Base-by-base conservation (phyloP, 2,888 invertebrate species). In the Pristionchus mayeri region DNA sequence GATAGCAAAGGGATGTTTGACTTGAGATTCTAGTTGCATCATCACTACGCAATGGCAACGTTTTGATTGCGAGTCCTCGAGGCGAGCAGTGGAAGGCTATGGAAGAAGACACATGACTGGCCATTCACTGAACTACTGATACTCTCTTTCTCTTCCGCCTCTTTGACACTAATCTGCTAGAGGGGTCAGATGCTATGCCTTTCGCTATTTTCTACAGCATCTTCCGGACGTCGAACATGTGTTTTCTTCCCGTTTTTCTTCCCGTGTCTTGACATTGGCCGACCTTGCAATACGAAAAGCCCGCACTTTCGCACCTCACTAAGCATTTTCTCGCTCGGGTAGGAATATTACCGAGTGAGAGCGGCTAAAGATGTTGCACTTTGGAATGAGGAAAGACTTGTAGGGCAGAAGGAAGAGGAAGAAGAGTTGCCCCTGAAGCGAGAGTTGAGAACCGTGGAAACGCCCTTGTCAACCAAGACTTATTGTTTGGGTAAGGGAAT, bases 51-150 rank as follows among this genome's bases (percentile, higher is more conserved):
- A 57, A 6, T 24, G 3, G 30, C 30, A 63, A 6, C 30, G 63
- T 63, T 63, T 63, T 63, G 63, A 63, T 63, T 34, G 63, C 34
- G 63, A 34, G 57, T 13, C 7, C 9, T 27, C 13, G 63, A 63
- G 13, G 13, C 11, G 63, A 63, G 63, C 34, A 34, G 34, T 34
- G 18, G 30, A 63, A n/a, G 11, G 30, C 27, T 34, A 30, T 30
- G 30, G 21, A 63, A 63, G 34, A 63, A 63, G 63, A 63, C 63
- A 63, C 30, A 63, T 63, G 63, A 63, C 63, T 34, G n/a, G 63
- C 30, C 63, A 63, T 63, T 63, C 63, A 63, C 34, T 63, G 11
- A 16, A n/a, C 57, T 18, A 57, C 27, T 57, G 24, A 24, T 27
- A 24, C 57, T n/a, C 57, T 57, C 27, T n/a, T 11, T 57, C 57